phyloP scores from a whole-genome alignment of 2,113 vertebrate species.

The Naja naja region DNA sequence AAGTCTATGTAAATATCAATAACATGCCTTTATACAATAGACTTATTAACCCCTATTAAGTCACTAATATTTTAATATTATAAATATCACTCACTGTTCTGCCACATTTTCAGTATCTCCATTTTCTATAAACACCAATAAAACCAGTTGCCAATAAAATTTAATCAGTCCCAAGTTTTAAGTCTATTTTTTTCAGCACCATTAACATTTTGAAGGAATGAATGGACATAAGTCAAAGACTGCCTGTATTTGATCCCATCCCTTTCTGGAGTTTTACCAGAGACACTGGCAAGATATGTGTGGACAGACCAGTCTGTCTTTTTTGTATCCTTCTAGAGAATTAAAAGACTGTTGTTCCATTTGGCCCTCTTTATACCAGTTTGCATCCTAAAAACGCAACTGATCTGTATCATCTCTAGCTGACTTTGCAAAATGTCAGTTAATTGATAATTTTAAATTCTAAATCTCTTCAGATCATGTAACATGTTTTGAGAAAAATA shows the following conservation, averaged over 20 bases:
- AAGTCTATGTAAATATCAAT: no score
- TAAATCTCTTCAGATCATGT: not conserved
- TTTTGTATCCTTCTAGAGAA: slow-evolving; percentile 20
- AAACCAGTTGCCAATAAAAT: no score
- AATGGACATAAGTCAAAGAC: no score
- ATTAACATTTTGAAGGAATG: not conserved
- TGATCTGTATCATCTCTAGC: slow-evolving; percentile 39
- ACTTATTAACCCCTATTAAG: no score
- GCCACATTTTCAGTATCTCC: no score
- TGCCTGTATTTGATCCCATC: no score
- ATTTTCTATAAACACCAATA: no score
- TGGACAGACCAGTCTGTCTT: not conserved
- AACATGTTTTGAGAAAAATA: not conserved
- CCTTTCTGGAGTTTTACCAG: no score
- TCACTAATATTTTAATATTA: no score
- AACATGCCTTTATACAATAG: no score
- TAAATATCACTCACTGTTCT: no score
- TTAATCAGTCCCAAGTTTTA: not conserved
- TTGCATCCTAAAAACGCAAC: slow-evolving; percentile 56
- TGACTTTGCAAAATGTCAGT: slow-evolving; percentile 31
- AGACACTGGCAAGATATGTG: no score
- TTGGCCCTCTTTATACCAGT: slow-evolving; percentile 52
- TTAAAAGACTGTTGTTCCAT: slow-evolving; percentile 47
- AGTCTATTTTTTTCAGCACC: not conserved
- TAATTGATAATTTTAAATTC: slow-evolving; percentile 17